A percentile compares a stretch with the other conserved stretches of the same genome.
These are phyloP conservation scores for Rhegmatorhina hoffmannsi DNA, from an alignment of 2,113 vertebrate genomes.

Conservation along the genomic window DNA sequence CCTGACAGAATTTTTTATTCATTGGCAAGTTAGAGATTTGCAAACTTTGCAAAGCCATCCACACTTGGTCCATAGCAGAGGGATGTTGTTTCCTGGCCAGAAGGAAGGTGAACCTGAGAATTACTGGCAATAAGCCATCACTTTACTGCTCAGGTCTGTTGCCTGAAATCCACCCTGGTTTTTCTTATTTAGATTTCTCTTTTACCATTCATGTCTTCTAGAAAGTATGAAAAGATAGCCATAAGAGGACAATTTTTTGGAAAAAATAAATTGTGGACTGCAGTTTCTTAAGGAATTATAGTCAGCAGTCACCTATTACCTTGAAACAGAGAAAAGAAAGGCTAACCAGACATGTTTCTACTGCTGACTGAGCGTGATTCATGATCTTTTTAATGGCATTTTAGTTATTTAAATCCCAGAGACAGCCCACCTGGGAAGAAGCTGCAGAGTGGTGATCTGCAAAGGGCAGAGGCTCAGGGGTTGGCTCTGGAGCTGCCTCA, in stretches of 20 bases:
- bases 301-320: not conserved
- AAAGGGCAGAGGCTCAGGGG: not conserved
- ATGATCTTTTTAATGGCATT: not conserved
- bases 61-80: accelerated
- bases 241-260: not conserved
- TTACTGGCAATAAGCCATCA: not conserved
- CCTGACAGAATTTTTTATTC: not conserved
- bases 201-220: not conserved
- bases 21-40: not conserved
- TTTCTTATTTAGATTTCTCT: not conserved
- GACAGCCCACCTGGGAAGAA: not conserved
- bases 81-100: not conserved
- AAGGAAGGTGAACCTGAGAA: not conserved
- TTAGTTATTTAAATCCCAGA: not conserved
- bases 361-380: not conserved
- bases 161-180: not conserved
- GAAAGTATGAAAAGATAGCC: not conserved
- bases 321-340: not conserved
- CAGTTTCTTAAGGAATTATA: not conserved
- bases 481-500: not conserved
- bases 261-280: not conserved
- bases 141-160: not conserved
- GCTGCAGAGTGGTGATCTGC: not conserved
- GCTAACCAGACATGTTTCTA: not conserved
- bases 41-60: not conserved